A percentile compares a stretch with the other conserved stretches of the same genome.
Evolutionary conservation across 2,797 vertebrate genomes (phyloP).

Genomic region (Benthosema pterotum): DNA sequence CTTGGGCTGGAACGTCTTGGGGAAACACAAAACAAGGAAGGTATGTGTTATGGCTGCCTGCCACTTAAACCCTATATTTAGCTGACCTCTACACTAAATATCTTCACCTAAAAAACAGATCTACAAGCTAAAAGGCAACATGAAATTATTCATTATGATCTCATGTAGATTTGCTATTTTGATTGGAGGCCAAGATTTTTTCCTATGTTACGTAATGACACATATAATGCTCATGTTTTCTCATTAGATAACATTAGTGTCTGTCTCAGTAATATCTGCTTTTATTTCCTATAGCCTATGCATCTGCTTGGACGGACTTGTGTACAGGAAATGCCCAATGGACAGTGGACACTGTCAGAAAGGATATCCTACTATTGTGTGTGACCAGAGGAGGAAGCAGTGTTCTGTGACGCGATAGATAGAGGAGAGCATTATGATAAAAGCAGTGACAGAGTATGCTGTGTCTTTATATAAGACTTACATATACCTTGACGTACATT

Average conservation of each 20-base stretch:
- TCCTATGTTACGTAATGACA: background rate
- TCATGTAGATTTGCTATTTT: too few relatives aligned
- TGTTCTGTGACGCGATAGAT: conserved; percentile 45
- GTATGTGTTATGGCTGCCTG: background rate
- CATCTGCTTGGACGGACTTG: conserved; percentile 33
- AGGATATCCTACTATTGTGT: conserved; percentile 81
- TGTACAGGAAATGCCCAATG: conserved; percentile 39
- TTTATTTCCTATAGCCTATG: conserved; percentile 7
- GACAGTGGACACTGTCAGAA: conserved; percentile 64
- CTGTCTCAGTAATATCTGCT: background rate
- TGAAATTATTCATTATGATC: too few relatives aligned
- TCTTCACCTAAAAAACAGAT: too few relatives aligned
- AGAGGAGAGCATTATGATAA: conserved; percentile 35
- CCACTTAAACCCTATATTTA: background rate
- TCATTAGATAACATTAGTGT: conserved; percentile 11
- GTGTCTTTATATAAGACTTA: conserved; percentile 6
- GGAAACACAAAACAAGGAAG: background rate
- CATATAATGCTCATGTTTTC: conserved; percentile 5
- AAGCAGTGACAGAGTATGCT: conserved; percentile 28
- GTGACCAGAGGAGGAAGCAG: conserved; percentile 59
- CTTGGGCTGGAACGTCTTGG: conserved; percentile 93
- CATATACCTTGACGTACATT: background rate
- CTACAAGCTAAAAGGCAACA: too few relatives aligned
- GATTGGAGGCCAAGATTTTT: background rate
- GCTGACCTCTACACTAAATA: too few relatives aligned